Base-by-base conservation (phyloP, 2,797 vertebrate genomes). In the Octomys mimax region DNA sequence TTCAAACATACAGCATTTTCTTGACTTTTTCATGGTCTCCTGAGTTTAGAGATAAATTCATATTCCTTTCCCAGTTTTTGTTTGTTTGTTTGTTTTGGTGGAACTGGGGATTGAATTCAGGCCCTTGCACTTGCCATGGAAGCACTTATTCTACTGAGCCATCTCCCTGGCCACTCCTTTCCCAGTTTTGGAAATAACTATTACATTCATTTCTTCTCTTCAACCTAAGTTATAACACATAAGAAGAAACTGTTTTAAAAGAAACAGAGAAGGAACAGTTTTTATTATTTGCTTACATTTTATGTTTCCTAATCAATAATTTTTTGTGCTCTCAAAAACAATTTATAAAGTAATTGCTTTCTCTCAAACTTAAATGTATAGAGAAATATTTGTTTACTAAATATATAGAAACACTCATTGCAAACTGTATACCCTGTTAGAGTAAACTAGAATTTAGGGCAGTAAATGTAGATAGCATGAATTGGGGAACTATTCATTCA, bases 391-490 rank as follows among this genome's bases (percentile, higher is more conserved):
- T 2, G 11, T 84, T 90, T 91, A 80, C 3, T 77, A 54, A 87
- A 21, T 84, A 52, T 52, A 1, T 16, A 16, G 14, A 87, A 92
- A 79, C 59, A 77, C 52, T 59, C 18, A 73, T 10, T 42, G 19
- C 64, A 46, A 81, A 61, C 39, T 62, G 26, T 22, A 33, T 90
- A 70, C 36, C 3, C 4, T 84, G 16, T 87, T 77, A 85, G 13
- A 84, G 2, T 70, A 52, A 92, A 94, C 33, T 18, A 85, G 3
- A 22, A 11, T 54, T 18, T 46, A 4, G 64, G 14, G 1, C 18
- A 87, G 22, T 39, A 86, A 91, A 91, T 85, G 93, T 77, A 8
- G 52, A 18, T 88, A 80, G 68, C 49, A 95, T 78, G 10, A 73
- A 1, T 46, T 73, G 33, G 4, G 6, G 62, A 33, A 22, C 4